Conservation (phyloP, 2,113 vertebrate genomes). For the Megaleporinus macrocephalus region DNA sequence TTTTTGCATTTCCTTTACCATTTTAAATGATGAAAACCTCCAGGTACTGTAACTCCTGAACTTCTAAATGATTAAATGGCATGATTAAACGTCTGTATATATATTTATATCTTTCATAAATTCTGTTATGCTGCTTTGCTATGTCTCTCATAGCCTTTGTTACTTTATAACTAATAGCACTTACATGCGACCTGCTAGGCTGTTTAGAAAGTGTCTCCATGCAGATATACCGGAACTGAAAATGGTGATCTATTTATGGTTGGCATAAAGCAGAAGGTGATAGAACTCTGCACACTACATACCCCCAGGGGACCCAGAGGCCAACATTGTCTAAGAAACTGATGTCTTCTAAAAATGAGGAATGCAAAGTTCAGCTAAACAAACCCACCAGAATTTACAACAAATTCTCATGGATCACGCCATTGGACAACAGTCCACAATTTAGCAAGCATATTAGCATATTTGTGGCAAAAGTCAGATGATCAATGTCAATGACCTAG, state of each 20-base stretch:
- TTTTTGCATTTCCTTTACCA: too few species aligned
- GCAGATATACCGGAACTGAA: conserved; percentile 36
- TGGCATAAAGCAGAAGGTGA: background rate
- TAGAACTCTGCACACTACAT: background rate
- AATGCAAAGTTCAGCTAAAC: background rate
- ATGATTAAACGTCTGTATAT: too few species aligned
- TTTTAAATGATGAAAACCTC: too few species aligned
- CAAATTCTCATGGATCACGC: background rate
- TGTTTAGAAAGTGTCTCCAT: background rate
- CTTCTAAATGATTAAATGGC: too few species aligned
- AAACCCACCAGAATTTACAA: background rate
- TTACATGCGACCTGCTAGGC: background rate
- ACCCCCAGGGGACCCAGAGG: background rate
- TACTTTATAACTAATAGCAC: background rate
- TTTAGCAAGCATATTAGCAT: background rate
- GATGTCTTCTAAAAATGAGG: background rate
- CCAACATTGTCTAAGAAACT: background rate
- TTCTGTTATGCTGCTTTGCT: too few species aligned
- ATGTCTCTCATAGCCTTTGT: too few species aligned
- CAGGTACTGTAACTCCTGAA: too few species aligned
- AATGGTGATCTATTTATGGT: conserved; percentile 28
- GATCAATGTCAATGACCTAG: background rate
- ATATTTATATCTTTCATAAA: too few species aligned
- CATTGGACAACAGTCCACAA: background rate
- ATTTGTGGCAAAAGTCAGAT: background rate